Evolutionary conservation across 1,140 invertebrate species (phyloP).

Genomic region (Popillia japonica): DNA sequence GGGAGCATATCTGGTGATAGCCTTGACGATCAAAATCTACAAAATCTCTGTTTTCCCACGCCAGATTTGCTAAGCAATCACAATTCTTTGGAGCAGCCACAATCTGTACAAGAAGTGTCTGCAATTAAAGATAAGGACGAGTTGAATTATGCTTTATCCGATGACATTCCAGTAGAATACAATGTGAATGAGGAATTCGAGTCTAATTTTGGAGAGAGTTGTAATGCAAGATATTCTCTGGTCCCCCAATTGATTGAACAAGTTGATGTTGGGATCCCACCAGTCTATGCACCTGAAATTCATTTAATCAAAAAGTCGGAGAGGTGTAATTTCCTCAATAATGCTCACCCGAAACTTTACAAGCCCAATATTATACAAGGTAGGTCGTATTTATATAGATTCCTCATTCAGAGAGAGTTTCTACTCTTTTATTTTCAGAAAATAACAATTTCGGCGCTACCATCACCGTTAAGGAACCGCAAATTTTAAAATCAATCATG

Average conservation of each 20-base stretch:
- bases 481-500: conserved; percentile 49
- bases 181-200: conserved; percentile 8
- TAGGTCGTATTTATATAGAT: too few species aligned
- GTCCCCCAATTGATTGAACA: neutral
- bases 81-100: conserved; percentile 53
- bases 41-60: conserved; percentile 53
- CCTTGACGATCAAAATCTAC: conserved; percentile 49
- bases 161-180: conserved; percentile 37
- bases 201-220: conserved; percentile 13
- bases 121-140: conserved; percentile 3
- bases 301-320: conserved; percentile 22
- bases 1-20: conserved; percentile 62
- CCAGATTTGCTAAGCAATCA: conserved; percentile 59
- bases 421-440: conserved; percentile 32
- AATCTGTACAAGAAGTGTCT: neutral
- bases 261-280: conserved; percentile 39
- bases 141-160: neutral
- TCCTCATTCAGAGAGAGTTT: too few species aligned
- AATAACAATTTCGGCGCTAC: conserved; percentile 26
- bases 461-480: conserved; percentile 44
- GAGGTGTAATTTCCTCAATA: conserved; percentile 19
- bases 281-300: conserved; percentile 42
- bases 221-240: neutral
- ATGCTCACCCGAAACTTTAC: conserved; percentile 30
- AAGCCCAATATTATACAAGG: conserved; percentile 37